Conservation (phyloP, 37 sponge, comb jelly and placozoan genomes). For the Oopsacas minuta region DNA sequence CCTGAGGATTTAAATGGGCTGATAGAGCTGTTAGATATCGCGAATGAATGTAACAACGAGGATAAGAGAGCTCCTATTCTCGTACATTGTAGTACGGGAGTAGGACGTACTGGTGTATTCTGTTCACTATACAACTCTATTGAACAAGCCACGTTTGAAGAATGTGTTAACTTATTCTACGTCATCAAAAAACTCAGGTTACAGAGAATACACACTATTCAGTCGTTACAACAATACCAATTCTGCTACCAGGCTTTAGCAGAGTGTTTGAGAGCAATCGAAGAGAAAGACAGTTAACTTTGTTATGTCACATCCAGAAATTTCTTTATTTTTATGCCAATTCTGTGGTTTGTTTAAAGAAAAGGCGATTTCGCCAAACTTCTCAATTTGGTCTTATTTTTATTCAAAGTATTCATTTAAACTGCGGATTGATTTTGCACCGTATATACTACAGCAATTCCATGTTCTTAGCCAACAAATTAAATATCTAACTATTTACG, state of each 20-base stretch:
- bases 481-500: background rate
- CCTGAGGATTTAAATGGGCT: conserved; percentile 13
- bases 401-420: background rate
- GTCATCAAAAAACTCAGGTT: background rate
- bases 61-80: background rate
- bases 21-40: background rate
- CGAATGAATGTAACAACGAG: background rate
- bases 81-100: background rate
- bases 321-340: background rate
- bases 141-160: conserved; percentile 11
- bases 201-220: background rate
- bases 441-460: background rate
- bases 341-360: no score
- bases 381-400: background rate
- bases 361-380: no score
- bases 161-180: background rate
- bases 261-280: background rate
- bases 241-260: background rate
- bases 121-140: background rate
- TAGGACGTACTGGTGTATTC: background rate
- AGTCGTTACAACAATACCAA: background rate
- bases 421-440: background rate
- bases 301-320: background rate
- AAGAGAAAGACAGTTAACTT: background rate
- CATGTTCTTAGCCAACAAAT: background rate